These are phyloP conservation scores for Gonioctena quinquepunctata DNA, from an alignment of 1,140 invertebrate genomes.

Conservation along the genomic window DNA sequence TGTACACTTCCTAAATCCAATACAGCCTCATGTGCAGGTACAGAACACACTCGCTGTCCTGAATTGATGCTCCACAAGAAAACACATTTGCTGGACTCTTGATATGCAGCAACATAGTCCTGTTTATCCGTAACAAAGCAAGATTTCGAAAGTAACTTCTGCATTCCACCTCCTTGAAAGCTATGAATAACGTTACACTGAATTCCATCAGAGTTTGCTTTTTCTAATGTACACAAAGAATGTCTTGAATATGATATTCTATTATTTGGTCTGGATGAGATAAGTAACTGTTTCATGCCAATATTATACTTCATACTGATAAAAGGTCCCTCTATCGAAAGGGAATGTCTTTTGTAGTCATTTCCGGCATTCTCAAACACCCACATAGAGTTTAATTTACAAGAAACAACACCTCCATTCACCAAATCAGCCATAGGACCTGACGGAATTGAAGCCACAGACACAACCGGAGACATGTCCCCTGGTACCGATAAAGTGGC, in stretches of 20 bases:
- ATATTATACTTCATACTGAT: slow-evolving; percentile 71
- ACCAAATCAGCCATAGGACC: slow-evolving; percentile 53
- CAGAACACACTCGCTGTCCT: slow-evolving; percentile 38
- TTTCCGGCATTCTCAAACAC: slow-evolving; percentile 64
- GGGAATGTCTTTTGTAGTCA: slow-evolving; percentile 55
- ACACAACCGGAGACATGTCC: slow-evolving; percentile 65
- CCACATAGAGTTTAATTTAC: slow-evolving; percentile 74
- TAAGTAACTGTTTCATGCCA: slow-evolving; percentile 64
- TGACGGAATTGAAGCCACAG: slow-evolving; percentile 59
- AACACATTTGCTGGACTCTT: slow-evolving; percentile 66
- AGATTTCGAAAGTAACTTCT: slow-evolving; percentile 66
- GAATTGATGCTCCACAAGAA: slow-evolving; percentile 70
- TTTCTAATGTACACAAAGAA: slow-evolving; percentile 61
- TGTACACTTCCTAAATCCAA: slow-evolving; percentile 44
- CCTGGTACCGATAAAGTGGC: slow-evolving; percentile 53
- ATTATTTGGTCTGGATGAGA: slow-evolving; percentile 65
- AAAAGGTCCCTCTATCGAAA: slow-evolving; percentile 76
- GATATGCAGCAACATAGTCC: slow-evolving; percentile 67
- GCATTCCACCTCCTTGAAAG: slow-evolving; percentile 65
- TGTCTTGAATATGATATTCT: slow-evolving; percentile 64
- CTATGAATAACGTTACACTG: slow-evolving; percentile 64
- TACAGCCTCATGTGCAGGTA: slow-evolving; percentile 40
- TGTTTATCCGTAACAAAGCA: slow-evolving; percentile 62
- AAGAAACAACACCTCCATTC: slow-evolving; percentile 73
- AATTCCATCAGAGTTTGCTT: slow-evolving; percentile 52